phyloP scores from a whole-genome alignment of 2,797 vertebrate species.

The Schizothorax lantsangensis region DNA sequence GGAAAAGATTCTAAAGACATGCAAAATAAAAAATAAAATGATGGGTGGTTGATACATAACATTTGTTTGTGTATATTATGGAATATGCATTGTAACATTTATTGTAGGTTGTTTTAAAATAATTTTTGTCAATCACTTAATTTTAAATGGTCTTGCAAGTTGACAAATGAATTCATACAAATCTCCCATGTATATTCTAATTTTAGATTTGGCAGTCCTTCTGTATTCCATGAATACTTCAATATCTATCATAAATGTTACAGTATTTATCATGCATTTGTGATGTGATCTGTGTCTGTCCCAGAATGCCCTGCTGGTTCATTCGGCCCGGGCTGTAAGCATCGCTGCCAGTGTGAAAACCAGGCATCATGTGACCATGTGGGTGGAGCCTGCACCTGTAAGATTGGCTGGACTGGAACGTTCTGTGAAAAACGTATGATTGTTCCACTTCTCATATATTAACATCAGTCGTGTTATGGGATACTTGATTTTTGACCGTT shows the following conservation, averaged over 20 bases:
- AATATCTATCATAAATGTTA: not conserved
- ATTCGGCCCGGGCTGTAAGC: constrained; percentile 85
- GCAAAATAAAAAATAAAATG: not conserved
- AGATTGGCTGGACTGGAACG: constrained; percentile 88
- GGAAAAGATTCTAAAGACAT: not conserved
- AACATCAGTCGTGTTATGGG: not conserved
- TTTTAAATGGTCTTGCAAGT: not conserved
- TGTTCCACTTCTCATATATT: not conserved
- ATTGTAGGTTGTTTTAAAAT: too few relatives aligned
- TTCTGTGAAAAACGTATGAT: constrained; percentile 90
- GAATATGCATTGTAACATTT: too few relatives aligned
- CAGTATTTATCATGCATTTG: not conserved
- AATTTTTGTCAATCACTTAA: not conserved
- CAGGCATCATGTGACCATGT: constrained; percentile 88
- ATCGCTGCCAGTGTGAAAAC: constrained; percentile 88
- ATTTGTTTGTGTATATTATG: not conserved
- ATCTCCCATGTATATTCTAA: not conserved
- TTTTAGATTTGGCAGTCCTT: not conserved
- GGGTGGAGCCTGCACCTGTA: constrained; percentile 92
- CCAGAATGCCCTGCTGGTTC: constrained; percentile 84
- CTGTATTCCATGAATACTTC: not conserved
- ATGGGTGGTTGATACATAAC: not conserved
- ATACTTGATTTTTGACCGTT: not conserved
- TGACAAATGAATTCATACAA: not conserved
- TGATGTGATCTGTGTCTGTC: constrained; percentile 12